Evolutionary conservation across 2,113 vertebrate species (phyloP).

Genomic region (Malaclemys terrapin): DNA sequence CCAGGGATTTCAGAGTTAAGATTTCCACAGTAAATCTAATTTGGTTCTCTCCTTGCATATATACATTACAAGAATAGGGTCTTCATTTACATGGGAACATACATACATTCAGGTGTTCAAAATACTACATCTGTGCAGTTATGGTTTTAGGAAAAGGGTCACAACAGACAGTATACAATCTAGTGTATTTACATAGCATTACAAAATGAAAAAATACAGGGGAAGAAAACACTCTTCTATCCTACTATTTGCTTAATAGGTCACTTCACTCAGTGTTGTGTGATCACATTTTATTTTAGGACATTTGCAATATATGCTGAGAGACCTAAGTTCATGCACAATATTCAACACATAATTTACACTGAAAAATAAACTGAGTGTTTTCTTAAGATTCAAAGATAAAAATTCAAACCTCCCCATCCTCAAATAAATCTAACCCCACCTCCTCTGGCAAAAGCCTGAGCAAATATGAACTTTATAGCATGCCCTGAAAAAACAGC

Average conservation of each 20-base stretch:
- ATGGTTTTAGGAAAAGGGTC: background rate
- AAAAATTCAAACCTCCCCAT: accelerated
- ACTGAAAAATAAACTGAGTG: background rate
- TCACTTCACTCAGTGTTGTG: background rate
- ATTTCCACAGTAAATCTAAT: background rate
- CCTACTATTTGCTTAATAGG: background rate
- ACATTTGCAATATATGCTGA: background rate
- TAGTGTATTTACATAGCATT: background rate
- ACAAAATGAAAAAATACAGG: background rate
- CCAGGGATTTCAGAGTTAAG: background rate
- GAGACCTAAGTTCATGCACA: background rate
- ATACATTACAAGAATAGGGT: background rate
- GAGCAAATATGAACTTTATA: background rate
- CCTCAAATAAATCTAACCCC: background rate
- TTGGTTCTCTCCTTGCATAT: background rate
- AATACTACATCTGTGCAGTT: background rate
- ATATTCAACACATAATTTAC: background rate
- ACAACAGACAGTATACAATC: background rate
- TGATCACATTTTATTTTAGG: background rate
- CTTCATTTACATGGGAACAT: background rate
- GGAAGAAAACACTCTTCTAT: background rate
- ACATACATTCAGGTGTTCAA: background rate
- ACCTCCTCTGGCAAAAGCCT: background rate
- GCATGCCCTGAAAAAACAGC: background rate
- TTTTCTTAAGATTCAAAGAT: background rate